Base-by-base conservation (phyloP, 1,140 invertebrate species). In the Battus philenor region DNA sequence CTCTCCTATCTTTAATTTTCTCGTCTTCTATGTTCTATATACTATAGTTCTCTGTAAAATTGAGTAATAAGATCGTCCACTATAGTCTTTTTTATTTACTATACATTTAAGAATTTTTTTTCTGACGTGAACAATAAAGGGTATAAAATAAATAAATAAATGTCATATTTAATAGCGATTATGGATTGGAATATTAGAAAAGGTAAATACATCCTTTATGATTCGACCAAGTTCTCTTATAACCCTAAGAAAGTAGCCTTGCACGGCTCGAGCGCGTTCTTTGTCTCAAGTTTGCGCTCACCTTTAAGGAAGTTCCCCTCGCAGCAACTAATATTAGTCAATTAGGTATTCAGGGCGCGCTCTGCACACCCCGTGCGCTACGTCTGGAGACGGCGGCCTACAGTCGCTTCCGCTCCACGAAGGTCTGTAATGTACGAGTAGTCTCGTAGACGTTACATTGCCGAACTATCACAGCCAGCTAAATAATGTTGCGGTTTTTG, bases 261-360 rank as follows among this genome's bases (percentile, higher is more conserved):
- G 54, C 63, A 60, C 57, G 41, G 47, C 56, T 56, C 61, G 62
- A 76, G 76, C 71, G 74, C 79, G 75, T 78, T 80, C 75, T 84
- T 81, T 84, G 73, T 84, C 61, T 69, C 56, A 74, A 80, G 68
- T 84, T 71, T 64, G 59, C 57, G 58, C 66, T 74, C 75, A 77
- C 77, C 76, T 77, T 60, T 65, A 67, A 73, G 72, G 62, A 75
- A 78, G 67, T 68, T 78, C 59, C 75, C 74, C 56, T 60, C 54
- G 41, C 55, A 59, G 63, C 71, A 75, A 80, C 80, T 84, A 81
- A 84, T 84, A 84, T 84, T 81, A 81, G 74, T 70, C 77, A 79
- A 81, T 84, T 84, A 84, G 68, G 72, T 84, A 84, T 84, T 84
- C 80, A 81, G 75, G 68, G 34, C 75, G 75, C 77, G 74, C 59